Base-by-base conservation (phyloP, 2,113 vertebrate species). In the Uropsilus gracilis region DNA sequence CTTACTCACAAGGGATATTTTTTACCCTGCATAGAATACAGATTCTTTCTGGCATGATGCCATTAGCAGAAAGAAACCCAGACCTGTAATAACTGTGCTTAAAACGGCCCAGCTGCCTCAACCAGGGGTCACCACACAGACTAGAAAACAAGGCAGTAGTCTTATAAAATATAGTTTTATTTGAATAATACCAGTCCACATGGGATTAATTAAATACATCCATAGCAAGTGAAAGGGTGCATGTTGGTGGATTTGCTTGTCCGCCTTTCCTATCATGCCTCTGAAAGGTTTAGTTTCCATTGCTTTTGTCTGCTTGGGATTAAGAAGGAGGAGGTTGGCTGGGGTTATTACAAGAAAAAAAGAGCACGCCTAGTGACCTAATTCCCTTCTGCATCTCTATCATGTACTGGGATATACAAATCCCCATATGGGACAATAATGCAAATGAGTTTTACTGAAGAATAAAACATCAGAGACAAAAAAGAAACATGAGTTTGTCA, bases 391-490 rank as follows among this genome's bases (percentile, higher is more conserved):
- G 87, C n/a, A 2, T 88, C 93, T 96, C 95, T 96, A 96, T 97
- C 80, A 11, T 96, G 61, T 77, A 50, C 81, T 0, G 28, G 78
- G 87, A 87, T 96, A 86, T 92, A 97, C 96, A 98, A 97, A 97
- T 95, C 97, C 91, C 97, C 84, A 48, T 39, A 37, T 34, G 93
- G 34, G 80, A 92, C 96, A 96, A 89, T 66, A 53, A 88, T 68
- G 95, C 88, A 95, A 97, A 92, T 61, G 82, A 88, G 96, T 91
- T 97, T 98, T 98, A 95, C 94, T 91, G 13, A 89, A 96, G 97
- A 77, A 97, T 98, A 97, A 98, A 98, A 97, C 57, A 97, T 97
- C 81, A 96, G 96, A 96, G 91, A 90, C 89, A 95, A 96, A 98
- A 97, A 89, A 91, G 81, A 94, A 96, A 83, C 95, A 97, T 69